phyloP scores from a whole-genome alignment of 2,113 vertebrate genomes.

The Dermatemys mawii region DNA sequence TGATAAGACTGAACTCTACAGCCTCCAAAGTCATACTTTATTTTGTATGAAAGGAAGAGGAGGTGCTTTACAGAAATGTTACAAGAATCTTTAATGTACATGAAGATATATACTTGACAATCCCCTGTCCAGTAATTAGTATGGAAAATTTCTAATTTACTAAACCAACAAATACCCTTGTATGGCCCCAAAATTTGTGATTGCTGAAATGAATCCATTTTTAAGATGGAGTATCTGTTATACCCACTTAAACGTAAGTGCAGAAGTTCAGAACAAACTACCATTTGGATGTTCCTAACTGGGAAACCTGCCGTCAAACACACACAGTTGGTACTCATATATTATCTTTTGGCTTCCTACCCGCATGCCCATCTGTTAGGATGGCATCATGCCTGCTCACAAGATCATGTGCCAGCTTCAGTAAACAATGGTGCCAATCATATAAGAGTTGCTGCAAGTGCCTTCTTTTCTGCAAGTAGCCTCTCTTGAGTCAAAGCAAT shows the following conservation, averaged over 20 bases:
- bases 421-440: constrained; percentile 74
- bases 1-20: neutral
- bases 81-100: neutral
- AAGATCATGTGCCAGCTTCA: constrained; percentile 70
- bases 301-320: constrained; percentile 71
- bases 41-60: neutral
- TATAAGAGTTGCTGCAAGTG: constrained; percentile 43
- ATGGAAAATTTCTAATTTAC: neutral
- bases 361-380: constrained; percentile 71
- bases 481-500: constrained; percentile 53
- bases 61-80: neutral
- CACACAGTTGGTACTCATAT: constrained; percentile 76
- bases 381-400: constrained; percentile 73
- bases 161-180: neutral
- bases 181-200: neutral
- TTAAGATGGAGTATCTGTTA: constrained; percentile 1
- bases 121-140: neutral
- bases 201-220: neutral
- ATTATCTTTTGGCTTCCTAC: constrained; percentile 77
- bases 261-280: constrained; percentile 46
- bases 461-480: constrained; percentile 53
- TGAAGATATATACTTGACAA: neutral
- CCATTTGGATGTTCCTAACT: constrained; percentile 52
- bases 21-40: neutral
- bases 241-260: constrained; percentile 58